These are phyloP conservation scores for Paelopatides confundens DNA, from an alignment of 53 echinoderm and acorn worm species.

Conservation along the genomic window DNA sequence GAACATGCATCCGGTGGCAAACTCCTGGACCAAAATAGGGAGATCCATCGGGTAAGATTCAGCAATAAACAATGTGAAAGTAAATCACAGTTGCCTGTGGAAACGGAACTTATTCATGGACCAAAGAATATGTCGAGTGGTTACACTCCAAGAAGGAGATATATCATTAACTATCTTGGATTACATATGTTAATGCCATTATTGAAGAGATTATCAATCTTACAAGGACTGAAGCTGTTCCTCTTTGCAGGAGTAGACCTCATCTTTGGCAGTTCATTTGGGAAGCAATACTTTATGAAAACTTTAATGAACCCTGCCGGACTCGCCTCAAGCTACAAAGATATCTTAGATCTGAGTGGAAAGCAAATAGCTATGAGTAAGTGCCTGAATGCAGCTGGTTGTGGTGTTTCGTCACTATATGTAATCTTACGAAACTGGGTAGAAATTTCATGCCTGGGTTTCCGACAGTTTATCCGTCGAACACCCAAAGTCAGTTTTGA, in stretches of 20 bases:
- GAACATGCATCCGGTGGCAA: constrained; percentile 64
- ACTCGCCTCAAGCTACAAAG: constrained; percentile 69
- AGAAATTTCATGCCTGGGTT: too few species aligned
- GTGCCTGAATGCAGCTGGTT: too few species aligned
- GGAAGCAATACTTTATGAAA: constrained; percentile 66
- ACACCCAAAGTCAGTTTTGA: too few species aligned
- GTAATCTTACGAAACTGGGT: too few species aligned
- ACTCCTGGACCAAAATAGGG: constrained; percentile 48
- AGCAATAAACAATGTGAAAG: constrained; percentile 29
- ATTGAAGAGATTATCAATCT: constrained; percentile 63
- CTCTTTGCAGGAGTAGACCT: constrained; percentile 65
- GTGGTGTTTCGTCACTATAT: too few species aligned
- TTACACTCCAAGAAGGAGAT: constrained; percentile 44
- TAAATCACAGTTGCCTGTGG: background rate
- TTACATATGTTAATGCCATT: constrained; percentile 43
- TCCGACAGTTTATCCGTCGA: too few species aligned
- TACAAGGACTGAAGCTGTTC: constrained; percentile 65
- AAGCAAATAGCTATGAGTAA: constrained; percentile 69
- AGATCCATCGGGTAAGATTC: constrained; percentile 40
- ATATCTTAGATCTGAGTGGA: constrained; percentile 73
- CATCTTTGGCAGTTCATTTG: constrained; percentile 64
- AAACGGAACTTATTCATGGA: background rate
- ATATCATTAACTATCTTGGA: constrained; percentile 70
- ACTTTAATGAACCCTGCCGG: constrained; percentile 71
- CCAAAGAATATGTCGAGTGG: background rate